A percentile compares a stretch with the other conserved stretches of the same genome.
Evolutionary conservation across 2,113 vertebrate genomes (phyloP).

Genomic region (Bos taurus): DNA sequence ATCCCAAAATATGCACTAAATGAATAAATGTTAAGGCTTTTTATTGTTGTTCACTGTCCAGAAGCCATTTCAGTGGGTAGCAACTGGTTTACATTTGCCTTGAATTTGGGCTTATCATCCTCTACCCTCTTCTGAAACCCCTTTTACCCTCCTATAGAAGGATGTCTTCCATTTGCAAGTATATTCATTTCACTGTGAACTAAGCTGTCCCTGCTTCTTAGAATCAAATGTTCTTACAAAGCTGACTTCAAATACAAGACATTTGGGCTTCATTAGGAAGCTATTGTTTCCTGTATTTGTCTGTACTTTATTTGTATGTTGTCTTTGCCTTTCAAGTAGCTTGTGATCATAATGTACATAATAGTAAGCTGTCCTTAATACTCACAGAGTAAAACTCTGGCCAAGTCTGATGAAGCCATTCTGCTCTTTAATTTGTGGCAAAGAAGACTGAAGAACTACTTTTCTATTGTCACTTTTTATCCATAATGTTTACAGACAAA

Average conservation of each 20-base stretch:
- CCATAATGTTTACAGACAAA: not conserved
- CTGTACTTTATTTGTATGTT: constrained; percentile 46
- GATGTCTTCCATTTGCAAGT: not conserved
- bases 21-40: not conserved
- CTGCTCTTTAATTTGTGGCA: constrained; percentile 11
- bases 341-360: constrained; percentile 41
- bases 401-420: constrained; percentile 7
- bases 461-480: constrained; percentile 37
- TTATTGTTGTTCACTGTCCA: not conserved
- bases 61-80: constrained; percentile 22
- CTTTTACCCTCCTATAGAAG: constrained; percentile 14
- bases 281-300: constrained; percentile 34
- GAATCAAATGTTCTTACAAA: constrained; percentile 46
- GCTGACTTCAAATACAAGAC: constrained; percentile 36
- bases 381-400: constrained; percentile 7
- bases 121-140: not conserved
- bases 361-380: constrained; percentile 30
- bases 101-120: not conserved
- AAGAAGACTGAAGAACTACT: constrained; percentile 7
- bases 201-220: constrained; percentile 28
- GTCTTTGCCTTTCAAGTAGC: constrained; percentile 41
- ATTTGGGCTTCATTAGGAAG: constrained; percentile 47
- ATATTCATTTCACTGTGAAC: constrained; percentile 11
- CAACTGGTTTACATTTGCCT: not conserved
- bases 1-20: not conserved